Conservation (phyloP, 2,888 invertebrate species). For the Anthoptus insignis region DNA sequence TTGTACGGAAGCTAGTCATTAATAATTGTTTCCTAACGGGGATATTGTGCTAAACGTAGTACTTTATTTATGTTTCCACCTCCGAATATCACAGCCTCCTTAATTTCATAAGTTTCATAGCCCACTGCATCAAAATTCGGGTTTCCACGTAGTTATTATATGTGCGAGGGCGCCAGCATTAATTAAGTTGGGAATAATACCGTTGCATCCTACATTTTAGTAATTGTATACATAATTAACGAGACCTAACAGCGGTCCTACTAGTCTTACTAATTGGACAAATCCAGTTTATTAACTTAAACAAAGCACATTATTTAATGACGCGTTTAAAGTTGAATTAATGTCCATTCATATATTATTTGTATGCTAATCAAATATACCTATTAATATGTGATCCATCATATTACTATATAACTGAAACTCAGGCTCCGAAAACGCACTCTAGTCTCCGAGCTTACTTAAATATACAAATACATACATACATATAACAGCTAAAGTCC, state of each 20-base stretch:
- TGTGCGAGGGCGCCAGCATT: slow-evolving; percentile 26
- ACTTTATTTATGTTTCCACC: background rate
- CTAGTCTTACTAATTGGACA: slow-evolving; percentile 7
- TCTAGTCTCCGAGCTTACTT: too few relatives aligned
- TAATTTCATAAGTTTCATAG: slow-evolving; percentile 17
- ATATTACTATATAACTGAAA: too few relatives aligned
- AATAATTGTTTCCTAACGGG: background rate
- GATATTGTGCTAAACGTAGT: background rate
- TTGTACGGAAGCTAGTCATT: too few relatives aligned
- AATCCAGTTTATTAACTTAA: slow-evolving; percentile 31
- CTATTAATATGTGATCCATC: too few relatives aligned
- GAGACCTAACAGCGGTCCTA: slow-evolving; percentile 24
- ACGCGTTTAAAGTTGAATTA: background rate
- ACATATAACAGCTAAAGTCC: too few relatives aligned
- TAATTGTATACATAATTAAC: slow-evolving; percentile 35
- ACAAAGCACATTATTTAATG: background rate
- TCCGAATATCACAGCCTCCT: background rate
- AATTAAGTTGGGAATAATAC: slow-evolving; percentile 35
- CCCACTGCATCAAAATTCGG: slow-evolving; percentile 20
- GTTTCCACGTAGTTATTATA: slow-evolving; percentile 27
- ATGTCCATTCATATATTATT: too few relatives aligned
- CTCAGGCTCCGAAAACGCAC: too few relatives aligned
- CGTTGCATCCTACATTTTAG: slow-evolving; percentile 29
- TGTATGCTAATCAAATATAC: too few relatives aligned
- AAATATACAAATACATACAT: too few relatives aligned